Percentiles rank a stretch among this genome's conserved stretches.
Conservation (phyloP, 35 echinoderm and acorn worm species). For the Eucidaris tribuloides region DNA sequence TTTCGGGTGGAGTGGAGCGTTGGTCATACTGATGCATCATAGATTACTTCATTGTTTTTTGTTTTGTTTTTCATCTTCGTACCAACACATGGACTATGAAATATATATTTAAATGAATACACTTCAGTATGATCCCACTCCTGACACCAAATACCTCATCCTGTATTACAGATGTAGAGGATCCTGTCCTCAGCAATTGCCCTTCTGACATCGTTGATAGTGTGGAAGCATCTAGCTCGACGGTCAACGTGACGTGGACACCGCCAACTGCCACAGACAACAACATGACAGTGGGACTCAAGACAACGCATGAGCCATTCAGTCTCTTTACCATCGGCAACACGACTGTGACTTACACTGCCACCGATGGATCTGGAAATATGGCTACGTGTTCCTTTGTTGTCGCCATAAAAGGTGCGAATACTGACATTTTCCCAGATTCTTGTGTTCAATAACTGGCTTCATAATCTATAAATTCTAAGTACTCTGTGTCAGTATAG, state of each 20-base stretch:
- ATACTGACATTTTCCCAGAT: too few relatives aligned
- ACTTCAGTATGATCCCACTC: too few relatives aligned
- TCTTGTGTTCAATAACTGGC: too few relatives aligned
- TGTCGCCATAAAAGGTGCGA: conserved; percentile 12
- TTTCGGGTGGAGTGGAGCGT: too few relatives aligned
- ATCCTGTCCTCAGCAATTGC: conserved; percentile 10
- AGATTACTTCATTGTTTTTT: too few relatives aligned
- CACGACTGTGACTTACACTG: not conserved
- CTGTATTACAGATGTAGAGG: conserved; percentile 39
- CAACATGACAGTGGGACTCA: not conserved
- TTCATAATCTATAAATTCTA: too few relatives aligned
- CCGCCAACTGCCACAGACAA: conserved; percentile 37
- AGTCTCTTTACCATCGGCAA: not conserved
- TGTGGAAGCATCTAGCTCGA: not conserved
- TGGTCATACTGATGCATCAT: too few relatives aligned
- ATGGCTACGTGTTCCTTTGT: not conserved
- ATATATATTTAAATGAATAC: too few relatives aligned
- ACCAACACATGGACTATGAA: too few relatives aligned
- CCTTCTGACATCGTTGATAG: not conserved
- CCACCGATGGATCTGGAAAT: conserved; percentile 42
- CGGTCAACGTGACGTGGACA: conserved; percentile 5
- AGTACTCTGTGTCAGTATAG: too few relatives aligned
- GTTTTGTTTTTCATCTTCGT: too few relatives aligned
- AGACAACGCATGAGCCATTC: not conserved
- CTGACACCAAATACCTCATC: too few relatives aligned